phyloP scores from a whole-genome alignment of 2,888 invertebrate genomes.

The Apodemia hepburni region DNA sequence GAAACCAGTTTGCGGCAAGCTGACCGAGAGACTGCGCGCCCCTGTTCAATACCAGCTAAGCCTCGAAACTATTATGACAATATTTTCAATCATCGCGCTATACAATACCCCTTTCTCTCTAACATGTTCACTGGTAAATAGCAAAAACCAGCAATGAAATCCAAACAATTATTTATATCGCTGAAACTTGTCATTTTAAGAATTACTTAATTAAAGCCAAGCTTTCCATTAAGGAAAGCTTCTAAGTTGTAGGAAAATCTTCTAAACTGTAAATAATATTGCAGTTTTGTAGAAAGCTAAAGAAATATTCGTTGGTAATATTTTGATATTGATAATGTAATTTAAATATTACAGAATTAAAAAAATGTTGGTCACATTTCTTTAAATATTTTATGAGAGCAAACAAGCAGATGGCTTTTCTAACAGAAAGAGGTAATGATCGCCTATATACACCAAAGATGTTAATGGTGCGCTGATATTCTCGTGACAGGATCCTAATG shows the following conservation, averaged over 20 bases:
- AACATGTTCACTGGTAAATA: conserved; percentile 19
- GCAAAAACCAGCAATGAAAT: conserved; percentile 47
- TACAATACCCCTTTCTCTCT: conserved; percentile 49
- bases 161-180: background rate
- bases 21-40: conserved; percentile 69
- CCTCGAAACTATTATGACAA: conserved; percentile 40
- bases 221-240: conserved; percentile 55
- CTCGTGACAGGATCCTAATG: too few species aligned
- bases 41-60: conserved; percentile 68
- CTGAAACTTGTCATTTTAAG: background rate
- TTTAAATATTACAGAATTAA: too few species aligned
- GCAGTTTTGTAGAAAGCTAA: conserved; percentile 26
- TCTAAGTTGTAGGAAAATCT: conserved; percentile 30
- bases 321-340: background rate
- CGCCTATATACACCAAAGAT: too few species aligned
- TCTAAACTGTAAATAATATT: conserved; percentile 24
- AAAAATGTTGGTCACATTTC: too few species aligned
- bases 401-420: too few species aligned
- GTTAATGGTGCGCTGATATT: too few species aligned
- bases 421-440: too few species aligned
- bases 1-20: conserved; percentile 72
- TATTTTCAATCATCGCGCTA: conserved; percentile 35
- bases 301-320: background rate
- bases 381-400: too few species aligned
- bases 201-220: conserved; percentile 40